Percentiles rank a stretch among this genome's conserved stretches.
Conservation (phyloP, 2,888 invertebrate genomes). For the Phytoseiulus persimilis region DNA sequence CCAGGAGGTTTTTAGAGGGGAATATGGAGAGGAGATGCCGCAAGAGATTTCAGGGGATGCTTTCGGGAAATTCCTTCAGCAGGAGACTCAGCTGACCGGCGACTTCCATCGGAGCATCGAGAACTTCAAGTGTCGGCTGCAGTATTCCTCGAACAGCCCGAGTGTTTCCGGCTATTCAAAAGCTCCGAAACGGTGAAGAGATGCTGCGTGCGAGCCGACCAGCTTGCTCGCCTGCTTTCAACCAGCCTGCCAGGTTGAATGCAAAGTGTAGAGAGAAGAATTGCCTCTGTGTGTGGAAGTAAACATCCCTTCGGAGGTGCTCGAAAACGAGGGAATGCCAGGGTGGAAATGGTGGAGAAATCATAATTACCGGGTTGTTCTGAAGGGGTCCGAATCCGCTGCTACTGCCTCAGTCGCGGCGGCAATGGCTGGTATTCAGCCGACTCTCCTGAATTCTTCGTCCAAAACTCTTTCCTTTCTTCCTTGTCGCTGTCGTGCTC, state of each 20-base stretch:
- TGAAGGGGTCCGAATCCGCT: not conserved
- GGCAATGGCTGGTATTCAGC: not conserved
- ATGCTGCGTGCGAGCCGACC: not conserved
- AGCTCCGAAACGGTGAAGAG: not conserved
- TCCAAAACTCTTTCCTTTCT: not conserved
- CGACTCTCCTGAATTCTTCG: not conserved
- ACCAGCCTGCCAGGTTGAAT: not conserved
- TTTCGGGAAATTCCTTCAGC: not conserved
- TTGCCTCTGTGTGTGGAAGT: not conserved
- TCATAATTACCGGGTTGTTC: not conserved
- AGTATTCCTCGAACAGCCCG: not conserved
- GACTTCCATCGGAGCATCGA: no score
- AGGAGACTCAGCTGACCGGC: no score
- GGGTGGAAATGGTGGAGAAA: conserved; percentile 5
- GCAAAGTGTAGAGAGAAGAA: not conserved
- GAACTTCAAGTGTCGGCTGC: not conserved
- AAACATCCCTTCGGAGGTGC: not conserved
- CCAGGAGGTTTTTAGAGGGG: not conserved
- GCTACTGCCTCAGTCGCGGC: not conserved
- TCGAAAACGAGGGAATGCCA: not conserved
- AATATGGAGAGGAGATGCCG: not conserved
- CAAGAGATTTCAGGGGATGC: not conserved
- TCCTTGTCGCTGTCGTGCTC: not conserved
- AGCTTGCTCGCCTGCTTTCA: not conserved
- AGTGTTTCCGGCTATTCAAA: not conserved